Evolutionary conservation across 2,113 vertebrate species (phyloP).

Genomic region (Dasyornis broadbenti): DNA sequence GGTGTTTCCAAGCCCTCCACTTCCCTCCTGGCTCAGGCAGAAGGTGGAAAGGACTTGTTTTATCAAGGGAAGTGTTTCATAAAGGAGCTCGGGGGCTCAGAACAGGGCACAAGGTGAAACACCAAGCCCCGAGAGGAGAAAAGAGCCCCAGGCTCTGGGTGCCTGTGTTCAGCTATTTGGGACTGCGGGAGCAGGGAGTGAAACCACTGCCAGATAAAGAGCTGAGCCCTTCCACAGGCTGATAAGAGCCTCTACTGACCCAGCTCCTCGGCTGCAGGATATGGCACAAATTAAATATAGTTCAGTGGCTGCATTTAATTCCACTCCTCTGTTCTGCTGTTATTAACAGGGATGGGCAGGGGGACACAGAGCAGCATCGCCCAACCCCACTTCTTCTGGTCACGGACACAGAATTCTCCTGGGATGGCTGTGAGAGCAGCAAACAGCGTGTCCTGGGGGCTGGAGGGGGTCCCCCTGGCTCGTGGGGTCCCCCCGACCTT

Average conservation of each 20-base stretch:
- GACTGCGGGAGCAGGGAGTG: neutral
- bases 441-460: fast-evolving
- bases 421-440: neutral
- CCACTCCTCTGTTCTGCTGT: neutral
- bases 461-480: neutral
- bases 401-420: neutral
- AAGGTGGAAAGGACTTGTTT: neutral
- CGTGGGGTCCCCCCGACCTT: fast-evolving
- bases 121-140: fast-evolving
- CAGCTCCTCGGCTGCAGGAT: neutral
- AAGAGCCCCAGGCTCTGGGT: fast-evolving
- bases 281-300: neutral
- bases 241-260: neutral
- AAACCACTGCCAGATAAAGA: neutral
- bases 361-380: neutral
- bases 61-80: fast-evolving
- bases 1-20: fast-evolving
- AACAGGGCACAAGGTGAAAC: fast-evolving
- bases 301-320: neutral
- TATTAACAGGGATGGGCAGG: neutral
- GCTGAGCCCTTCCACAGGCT: neutral
- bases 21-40: fast-evolving
- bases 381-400: neutral
- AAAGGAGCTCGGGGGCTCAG: fast-evolving
- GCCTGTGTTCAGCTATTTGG: neutral